Evolutionary conservation across 2,797 vertebrate species (phyloP).

Genomic region (Merluccius polli): DNA sequence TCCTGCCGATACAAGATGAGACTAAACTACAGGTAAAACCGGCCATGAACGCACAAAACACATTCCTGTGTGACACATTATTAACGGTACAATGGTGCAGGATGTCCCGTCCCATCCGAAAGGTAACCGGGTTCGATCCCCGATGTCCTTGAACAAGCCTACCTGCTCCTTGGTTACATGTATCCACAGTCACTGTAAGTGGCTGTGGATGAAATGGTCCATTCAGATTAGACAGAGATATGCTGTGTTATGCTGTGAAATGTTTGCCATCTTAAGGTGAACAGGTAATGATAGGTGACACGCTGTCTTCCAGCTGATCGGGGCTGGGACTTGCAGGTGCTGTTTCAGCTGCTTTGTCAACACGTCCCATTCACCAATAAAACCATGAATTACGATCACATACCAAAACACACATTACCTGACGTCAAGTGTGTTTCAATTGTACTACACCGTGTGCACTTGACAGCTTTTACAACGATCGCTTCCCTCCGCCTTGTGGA

Average conservation of each 20-base stretch:
- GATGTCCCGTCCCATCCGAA: not conserved
- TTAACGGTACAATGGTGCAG: not conserved
- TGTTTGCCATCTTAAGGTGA: not conserved
- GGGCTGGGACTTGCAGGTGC: not conserved
- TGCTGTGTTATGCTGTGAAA: not conserved
- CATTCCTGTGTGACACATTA: not conserved
- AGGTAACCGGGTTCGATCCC: not conserved
- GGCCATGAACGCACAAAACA: not conserved
- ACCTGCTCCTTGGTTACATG: not conserved
- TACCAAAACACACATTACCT: constrained; percentile 1
- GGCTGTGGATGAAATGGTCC: not conserved
- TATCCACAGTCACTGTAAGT: not conserved
- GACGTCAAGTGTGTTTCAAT: not conserved
- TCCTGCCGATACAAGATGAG: not conserved
- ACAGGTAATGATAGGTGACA: not conserved
- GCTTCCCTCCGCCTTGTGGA: not conserved
- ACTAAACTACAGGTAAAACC: not conserved
- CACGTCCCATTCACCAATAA: not conserved
- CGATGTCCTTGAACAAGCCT: not conserved
- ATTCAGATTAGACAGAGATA: not conserved
- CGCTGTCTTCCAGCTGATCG: not conserved
- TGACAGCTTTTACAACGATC: not conserved
- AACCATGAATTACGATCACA: not conserved
- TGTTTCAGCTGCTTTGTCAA: not conserved
- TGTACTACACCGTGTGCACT: not conserved